phyloP scores from a whole-genome alignment of 2,888 invertebrate genomes.

The Colostygia pectinataria region DNA sequence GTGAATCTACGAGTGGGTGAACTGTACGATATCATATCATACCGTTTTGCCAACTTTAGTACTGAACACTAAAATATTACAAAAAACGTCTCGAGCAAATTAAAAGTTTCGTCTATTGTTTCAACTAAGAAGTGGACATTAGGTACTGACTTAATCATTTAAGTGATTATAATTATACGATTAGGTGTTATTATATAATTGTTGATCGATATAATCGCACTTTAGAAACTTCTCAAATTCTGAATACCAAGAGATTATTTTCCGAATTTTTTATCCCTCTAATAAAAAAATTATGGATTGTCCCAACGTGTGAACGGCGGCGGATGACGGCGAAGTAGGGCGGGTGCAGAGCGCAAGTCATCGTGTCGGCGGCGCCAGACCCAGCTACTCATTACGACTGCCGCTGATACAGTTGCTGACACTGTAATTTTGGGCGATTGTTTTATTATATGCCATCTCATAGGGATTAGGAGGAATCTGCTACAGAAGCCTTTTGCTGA shows the following conservation, averaged over 20 bases:
- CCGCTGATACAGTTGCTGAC: constrained; percentile 62
- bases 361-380: constrained; percentile 59
- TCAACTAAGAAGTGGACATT: too few species aligned
- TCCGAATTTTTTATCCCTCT: constrained; percentile 1
- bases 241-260: not conserved
- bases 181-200: too few species aligned
- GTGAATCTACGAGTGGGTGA: too few species aligned
- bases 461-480: constrained; percentile 21
- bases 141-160: too few species aligned
- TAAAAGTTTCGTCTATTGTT: too few species aligned
- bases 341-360: constrained; percentile 66
- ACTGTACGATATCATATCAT: too few species aligned
- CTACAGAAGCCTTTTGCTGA: constrained; percentile 28
- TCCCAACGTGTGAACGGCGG: constrained; percentile 49
- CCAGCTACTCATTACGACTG: constrained; percentile 67
- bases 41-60: too few species aligned
- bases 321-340: constrained; percentile 32
- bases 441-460: constrained; percentile 31
- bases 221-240: not conserved
- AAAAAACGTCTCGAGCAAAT: too few species aligned
- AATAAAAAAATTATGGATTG: constrained; percentile 19
- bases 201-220: too few species aligned
- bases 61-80: too few species aligned
- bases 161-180: too few species aligned
- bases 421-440: constrained; percentile 49